phyloP scores from a whole-genome alignment of 2,113 vertebrate genomes.

The Leiothrix lutea region DNA sequence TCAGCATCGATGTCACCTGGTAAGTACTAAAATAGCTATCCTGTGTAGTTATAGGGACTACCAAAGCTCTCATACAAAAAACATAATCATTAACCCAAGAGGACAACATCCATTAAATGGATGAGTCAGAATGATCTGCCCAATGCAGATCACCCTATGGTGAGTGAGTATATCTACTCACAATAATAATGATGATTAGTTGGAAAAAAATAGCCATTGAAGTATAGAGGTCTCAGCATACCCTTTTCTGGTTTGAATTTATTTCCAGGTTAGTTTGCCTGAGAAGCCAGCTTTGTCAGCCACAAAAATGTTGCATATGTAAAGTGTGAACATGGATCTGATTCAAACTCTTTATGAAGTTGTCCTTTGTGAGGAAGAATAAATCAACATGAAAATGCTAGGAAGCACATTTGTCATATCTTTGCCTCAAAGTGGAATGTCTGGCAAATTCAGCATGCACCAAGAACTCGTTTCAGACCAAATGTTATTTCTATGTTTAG shows the following conservation, averaged over 20 bases:
- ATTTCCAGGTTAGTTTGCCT: not conserved
- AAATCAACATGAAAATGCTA: conserved; percentile 18
- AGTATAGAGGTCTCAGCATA: not conserved
- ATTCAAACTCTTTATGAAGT: conserved; percentile 39
- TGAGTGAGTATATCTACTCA: conserved; percentile 9
- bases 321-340: conserved; percentile 9
- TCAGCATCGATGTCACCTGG: not conserved
- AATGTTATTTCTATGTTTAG: not conserved
- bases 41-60: not conserved
- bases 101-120: not conserved
- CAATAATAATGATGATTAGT: conserved; percentile 9
- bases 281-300: not conserved
- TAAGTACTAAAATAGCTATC: not conserved
- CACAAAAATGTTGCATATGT: not conserved
- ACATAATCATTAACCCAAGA: not conserved
- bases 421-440: conserved; percentile 5
- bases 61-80: conserved; percentile 24
- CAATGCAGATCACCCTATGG: not conserved
- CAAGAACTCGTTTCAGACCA: not conserved
- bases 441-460: not conserved
- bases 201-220: not conserved
- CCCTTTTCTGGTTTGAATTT: not conserved
- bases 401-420: not conserved
- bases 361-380: not conserved
- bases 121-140: conserved; percentile 19